phyloP scores from a whole-genome alignment of 2,113 vertebrate species.

The Ardeotis arabs region DNA sequence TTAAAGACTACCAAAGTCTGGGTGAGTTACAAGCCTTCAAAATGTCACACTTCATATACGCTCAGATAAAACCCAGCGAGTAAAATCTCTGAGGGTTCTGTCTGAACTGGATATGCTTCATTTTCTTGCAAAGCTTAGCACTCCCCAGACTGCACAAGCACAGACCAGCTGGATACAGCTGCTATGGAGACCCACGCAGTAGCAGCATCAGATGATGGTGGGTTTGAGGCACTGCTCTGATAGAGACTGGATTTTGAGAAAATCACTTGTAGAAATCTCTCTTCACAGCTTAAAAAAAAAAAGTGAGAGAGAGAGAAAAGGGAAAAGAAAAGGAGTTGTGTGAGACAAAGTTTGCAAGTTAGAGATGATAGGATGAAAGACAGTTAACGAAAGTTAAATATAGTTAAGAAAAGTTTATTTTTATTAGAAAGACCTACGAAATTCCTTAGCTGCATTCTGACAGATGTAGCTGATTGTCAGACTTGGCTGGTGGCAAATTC shows the following conservation, averaged over 20 bases:
- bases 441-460: not conserved
- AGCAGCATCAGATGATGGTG: not conserved
- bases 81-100: not conserved
- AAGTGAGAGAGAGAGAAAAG: not conserved
- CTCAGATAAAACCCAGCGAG: not conserved
- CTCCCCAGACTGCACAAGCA: not conserved
- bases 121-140: not conserved
- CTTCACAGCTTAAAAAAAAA: not conserved
- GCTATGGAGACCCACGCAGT: not conserved
- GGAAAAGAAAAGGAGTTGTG: not conserved
- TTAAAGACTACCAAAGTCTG: not conserved
- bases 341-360: not conserved
- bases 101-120: not conserved
- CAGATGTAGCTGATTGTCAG: conserved; percentile 21
- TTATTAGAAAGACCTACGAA: conserved; percentile 2
- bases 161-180: not conserved
- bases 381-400: not conserved
- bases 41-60: not conserved
- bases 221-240: not conserved
- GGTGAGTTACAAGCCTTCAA: not conserved
- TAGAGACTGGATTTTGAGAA: not conserved
- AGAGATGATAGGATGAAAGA: not conserved
- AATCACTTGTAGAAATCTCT: not conserved
- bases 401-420: conserved; percentile 1
- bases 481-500: conserved; percentile 23